Conservation (phyloP, 2,797 vertebrate genomes). For the Rousettus madagascariensis region DNA sequence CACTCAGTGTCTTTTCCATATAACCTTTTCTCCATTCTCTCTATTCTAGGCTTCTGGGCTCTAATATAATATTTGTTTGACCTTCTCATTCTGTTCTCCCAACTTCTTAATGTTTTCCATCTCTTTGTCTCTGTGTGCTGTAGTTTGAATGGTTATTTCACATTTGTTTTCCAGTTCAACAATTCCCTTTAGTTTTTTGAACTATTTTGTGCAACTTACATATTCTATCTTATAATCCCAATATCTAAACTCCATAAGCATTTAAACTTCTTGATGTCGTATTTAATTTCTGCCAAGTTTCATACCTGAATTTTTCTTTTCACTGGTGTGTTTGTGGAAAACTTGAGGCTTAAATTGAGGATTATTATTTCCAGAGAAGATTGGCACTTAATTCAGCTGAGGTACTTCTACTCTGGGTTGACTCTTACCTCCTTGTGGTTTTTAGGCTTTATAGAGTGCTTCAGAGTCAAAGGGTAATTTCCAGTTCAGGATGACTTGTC, state of each 20-base stretch:
- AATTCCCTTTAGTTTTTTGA: constrained; percentile 21
- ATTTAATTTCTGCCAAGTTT: background rate
- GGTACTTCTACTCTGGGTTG: background rate
- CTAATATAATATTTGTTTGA: background rate
- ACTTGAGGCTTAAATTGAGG: background rate
- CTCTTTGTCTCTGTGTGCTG: background rate
- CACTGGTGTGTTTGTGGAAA: background rate
- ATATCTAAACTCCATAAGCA: background rate
- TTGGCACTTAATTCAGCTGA: background rate
- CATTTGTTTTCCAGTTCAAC: background rate
- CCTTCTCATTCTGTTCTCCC: background rate
- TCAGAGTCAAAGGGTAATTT: background rate
- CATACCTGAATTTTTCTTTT: background rate
- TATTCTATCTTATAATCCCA: background rate
- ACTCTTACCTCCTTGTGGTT: background rate
- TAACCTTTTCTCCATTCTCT: background rate
- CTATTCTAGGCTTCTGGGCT: background rate
- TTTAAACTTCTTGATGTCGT: background rate
- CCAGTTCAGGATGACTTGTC: background rate
- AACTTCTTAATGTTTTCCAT: background rate
- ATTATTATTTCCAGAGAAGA: background rate
- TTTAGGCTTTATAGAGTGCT: background rate
- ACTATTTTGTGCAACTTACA: background rate
- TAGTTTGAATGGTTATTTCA: background rate
- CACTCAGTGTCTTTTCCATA: background rate